Percentiles rank a stretch among this genome's conserved stretches.
Evolutionary conservation across 2,888 invertebrate species (phyloP).

Genomic region (Megalurothrips usitatus): DNA sequence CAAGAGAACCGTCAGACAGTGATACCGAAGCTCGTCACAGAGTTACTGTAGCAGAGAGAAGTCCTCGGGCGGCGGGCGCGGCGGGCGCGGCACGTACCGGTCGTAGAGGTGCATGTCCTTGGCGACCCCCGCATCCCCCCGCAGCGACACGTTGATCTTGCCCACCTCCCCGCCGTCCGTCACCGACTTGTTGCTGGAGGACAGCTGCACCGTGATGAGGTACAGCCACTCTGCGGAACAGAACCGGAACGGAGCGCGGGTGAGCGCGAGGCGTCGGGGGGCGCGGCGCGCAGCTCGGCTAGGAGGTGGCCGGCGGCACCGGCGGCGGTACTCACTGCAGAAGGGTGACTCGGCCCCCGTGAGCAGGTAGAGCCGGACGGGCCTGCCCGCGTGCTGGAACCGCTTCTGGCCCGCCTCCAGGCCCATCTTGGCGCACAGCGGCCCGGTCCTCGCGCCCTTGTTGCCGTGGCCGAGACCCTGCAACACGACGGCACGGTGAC

Average conservation of each 20-base stretch:
- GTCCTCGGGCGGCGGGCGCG: no score
- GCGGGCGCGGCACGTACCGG: constrained; percentile 43
- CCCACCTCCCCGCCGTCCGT: constrained; percentile 65
- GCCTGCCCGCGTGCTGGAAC: constrained; percentile 40
- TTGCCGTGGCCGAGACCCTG: constrained; percentile 44
- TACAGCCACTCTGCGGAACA: constrained; percentile 68
- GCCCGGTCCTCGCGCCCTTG: constrained; percentile 41
- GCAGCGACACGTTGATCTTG: constrained; percentile 61
- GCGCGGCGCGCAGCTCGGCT: no score
- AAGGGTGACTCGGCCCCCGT: constrained; percentile 67
- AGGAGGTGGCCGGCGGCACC: no score
- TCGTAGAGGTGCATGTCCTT: constrained; percentile 51
- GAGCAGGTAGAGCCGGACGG: constrained; percentile 62
- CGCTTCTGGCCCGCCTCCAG: constrained; percentile 48
- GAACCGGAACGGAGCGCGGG: no score
- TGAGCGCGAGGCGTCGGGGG: no score
- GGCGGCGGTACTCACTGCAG: constrained; percentile 77
- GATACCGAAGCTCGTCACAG: not conserved
- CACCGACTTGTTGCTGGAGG: constrained; percentile 32
- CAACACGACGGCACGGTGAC: constrained; percentile 41
- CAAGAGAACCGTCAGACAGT: not conserved
- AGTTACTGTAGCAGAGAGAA: no score
- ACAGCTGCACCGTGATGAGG: constrained; percentile 33
- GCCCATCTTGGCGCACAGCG: constrained; percentile 50
- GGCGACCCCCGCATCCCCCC: constrained; percentile 58